phyloP scores from a whole-genome alignment of 2,113 vertebrate genomes.

The Rhegmatorhina hoffmannsi region DNA sequence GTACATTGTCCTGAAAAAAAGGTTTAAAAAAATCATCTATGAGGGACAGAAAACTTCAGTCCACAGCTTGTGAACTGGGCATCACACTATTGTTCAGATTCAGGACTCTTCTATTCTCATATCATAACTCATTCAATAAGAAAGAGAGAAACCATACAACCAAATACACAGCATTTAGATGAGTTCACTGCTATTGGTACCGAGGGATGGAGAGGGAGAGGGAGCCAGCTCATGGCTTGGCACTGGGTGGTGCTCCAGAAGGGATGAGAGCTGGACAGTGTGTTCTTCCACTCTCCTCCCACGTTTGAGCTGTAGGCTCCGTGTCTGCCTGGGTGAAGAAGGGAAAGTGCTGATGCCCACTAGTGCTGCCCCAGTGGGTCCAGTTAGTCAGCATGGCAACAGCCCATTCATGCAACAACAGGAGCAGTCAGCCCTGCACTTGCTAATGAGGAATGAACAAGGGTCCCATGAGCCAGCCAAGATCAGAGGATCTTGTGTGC shows the following conservation, averaged over 20 bases:
- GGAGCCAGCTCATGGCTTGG: not conserved
- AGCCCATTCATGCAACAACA: not conserved
- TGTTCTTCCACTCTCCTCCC: not conserved
- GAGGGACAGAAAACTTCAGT: not conserved
- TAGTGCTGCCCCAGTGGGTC: not conserved
- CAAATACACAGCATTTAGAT: fast-evolving
- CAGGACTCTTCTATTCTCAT: not conserved
- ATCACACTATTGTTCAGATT: not conserved
- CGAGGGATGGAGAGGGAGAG: not conserved
- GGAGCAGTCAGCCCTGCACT: not conserved
- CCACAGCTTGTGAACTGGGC: not conserved
- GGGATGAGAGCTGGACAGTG: not conserved
- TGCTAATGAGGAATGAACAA: not conserved
- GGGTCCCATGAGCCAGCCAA: not conserved
- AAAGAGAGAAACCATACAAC: not conserved
- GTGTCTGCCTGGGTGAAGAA: not conserved
- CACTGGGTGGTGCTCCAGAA: not conserved
- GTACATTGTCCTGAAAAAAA: not conserved
- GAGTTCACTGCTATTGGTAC: not conserved
- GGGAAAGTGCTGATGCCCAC: not conserved
- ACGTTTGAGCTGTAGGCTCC: not conserved
- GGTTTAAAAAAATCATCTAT: not conserved
- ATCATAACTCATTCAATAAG: not conserved
- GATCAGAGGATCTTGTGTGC: not conserved
- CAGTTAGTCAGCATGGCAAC: not conserved